phyloP scores from a whole-genome alignment of 2,888 invertebrate genomes.

The Tipula helvola region DNA sequence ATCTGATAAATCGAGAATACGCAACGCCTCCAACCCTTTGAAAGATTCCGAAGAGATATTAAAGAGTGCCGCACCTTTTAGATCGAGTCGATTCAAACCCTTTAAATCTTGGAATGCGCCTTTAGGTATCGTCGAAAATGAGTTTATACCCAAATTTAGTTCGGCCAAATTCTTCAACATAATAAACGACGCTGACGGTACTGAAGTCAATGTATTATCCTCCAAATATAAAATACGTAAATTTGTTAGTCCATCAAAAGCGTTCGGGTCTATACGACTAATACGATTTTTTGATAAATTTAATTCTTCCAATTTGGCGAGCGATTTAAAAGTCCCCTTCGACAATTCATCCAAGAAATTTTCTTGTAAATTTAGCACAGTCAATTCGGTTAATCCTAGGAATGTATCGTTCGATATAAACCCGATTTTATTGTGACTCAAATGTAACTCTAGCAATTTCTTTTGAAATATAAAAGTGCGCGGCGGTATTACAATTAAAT shows the following conservation, averaged over 20 bases:
- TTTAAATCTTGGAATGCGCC: constrained; percentile 68
- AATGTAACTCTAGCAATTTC: constrained; percentile 67
- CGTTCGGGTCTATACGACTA: constrained; percentile 60
- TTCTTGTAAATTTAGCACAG: constrained; percentile 66
- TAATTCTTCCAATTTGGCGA: constrained; percentile 68
- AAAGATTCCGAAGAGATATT: constrained; percentile 68
- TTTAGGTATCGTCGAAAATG: constrained; percentile 60
- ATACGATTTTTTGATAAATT: constrained; percentile 79
- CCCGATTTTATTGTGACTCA: constrained; percentile 76
- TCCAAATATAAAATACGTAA: constrained; percentile 69
- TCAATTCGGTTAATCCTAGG: constrained; percentile 60
- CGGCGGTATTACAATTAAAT: constrained; percentile 66
- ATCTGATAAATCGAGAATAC: constrained; percentile 66
- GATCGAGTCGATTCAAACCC: constrained; percentile 60
- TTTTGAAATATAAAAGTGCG: constrained; percentile 69
- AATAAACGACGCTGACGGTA: constrained; percentile 62
- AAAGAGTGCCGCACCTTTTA: constrained; percentile 67
- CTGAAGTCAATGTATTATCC: constrained; percentile 65
- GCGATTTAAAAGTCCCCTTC: constrained; percentile 57
- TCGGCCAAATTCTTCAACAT: constrained; percentile 69
- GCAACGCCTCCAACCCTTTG: constrained; percentile 59
- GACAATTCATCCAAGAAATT: constrained; percentile 71
- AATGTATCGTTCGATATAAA: constrained; percentile 68
- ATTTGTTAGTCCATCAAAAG: constrained; percentile 64
- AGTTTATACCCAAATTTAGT: constrained; percentile 71